phyloP scores from a whole-genome alignment of 2,113 vertebrate genomes.

The Ciconia boyciana region DNA sequence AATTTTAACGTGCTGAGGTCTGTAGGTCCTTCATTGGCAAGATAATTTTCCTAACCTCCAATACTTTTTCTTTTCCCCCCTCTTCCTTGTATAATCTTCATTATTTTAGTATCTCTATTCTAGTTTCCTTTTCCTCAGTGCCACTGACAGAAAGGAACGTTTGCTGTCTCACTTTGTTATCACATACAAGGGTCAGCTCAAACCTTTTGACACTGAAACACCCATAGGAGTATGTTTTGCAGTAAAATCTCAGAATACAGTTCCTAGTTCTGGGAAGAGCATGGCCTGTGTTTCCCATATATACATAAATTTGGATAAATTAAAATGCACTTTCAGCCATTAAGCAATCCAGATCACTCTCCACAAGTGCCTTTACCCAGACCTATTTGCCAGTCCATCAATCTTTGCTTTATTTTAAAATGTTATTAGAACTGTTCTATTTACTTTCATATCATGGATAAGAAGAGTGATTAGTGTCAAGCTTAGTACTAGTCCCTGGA shows the following conservation, averaged over 20 bases:
- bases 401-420: slow-evolving; percentile 15
- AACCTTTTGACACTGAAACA: background rate
- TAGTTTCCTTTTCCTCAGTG: background rate
- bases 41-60: background rate
- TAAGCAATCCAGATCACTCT: background rate
- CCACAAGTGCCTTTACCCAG: background rate
- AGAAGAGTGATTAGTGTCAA: slow-evolving; percentile 58
- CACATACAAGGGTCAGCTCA: background rate
- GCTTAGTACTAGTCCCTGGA: slow-evolving; percentile 25
- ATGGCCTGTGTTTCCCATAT: background rate
- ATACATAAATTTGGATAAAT: background rate
- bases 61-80: too few species aligned
- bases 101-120: background rate
- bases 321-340: background rate
- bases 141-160: fast-evolving
- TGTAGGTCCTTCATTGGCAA: background rate
- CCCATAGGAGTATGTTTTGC: fast-evolving
- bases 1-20: background rate
- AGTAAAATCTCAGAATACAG: background rate
- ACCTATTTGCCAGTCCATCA: slow-evolving; percentile 30
- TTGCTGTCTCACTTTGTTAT: background rate
- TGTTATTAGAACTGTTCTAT: slow-evolving; percentile 34
- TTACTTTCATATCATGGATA: slow-evolving; percentile 34
- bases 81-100: background rate
- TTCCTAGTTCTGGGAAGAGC: background rate